Percentiles rank a stretch among this genome's conserved stretches.
These are phyloP conservation scores for Scaptomyza polygonia DNA, from an alignment of 2,888 invertebrate genomes.

Conservation along the genomic window DNA sequence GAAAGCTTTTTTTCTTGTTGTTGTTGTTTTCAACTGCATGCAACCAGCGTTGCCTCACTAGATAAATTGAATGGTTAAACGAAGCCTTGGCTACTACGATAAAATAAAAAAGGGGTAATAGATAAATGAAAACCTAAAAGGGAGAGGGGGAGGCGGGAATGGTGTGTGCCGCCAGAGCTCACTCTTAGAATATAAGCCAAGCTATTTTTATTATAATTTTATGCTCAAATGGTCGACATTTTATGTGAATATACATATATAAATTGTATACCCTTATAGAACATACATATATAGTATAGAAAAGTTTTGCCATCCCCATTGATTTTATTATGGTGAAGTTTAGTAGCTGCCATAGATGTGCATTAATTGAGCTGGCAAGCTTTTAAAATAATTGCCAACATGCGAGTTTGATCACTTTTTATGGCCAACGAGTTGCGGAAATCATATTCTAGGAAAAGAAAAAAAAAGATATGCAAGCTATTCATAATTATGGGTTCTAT, in stretches of 20 bases:
- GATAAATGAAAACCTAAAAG: not conserved
- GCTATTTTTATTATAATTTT: constrained; percentile 74
- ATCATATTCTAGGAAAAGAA: constrained; percentile 2
- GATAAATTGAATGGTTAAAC: constrained; percentile 60
- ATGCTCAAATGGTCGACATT: constrained; percentile 66
- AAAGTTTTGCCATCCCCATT: constrained; percentile 37
- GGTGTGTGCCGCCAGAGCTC: not conserved
- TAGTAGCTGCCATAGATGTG: constrained; percentile 29
- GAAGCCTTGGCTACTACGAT: constrained; percentile 9
- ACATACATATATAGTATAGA: constrained; percentile 4
- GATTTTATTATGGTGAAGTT: constrained; percentile 39
- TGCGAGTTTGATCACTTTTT: constrained; percentile 20
- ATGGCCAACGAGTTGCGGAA: not conserved
- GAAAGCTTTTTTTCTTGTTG: constrained; percentile 75
- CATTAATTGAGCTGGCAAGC: constrained; percentile 61
- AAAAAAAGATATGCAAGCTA: not conserved
- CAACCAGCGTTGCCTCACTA: constrained; percentile 44
- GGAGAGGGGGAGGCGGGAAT: not conserved
- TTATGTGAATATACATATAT: constrained; percentile 31
- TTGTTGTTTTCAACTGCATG: constrained; percentile 41
- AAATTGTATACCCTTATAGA: not conserved
- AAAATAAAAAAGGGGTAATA: not conserved
- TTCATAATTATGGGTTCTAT: not conserved
- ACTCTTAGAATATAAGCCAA: constrained; percentile 45
- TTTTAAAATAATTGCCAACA: constrained; percentile 71